Percentiles rank a stretch among this genome's conserved stretches.
Evolutionary conservation across 2,888 invertebrate species (phyloP).

Genomic region (Emesis furor): DNA sequence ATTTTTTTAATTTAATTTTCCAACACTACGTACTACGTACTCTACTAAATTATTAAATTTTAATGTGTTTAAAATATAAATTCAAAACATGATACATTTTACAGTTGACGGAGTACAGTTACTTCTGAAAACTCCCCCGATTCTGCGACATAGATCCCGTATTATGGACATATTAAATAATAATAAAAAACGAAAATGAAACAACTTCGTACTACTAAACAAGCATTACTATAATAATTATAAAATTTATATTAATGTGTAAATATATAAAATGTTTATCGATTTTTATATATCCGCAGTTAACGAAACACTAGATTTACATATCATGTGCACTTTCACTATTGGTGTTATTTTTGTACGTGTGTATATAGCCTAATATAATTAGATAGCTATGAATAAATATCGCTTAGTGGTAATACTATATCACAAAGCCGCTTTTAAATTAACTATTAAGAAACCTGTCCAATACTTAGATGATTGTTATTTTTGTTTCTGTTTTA

Average conservation of each 20-base stretch:
- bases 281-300: conserved; percentile 84
- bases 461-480: conserved; percentile 43
- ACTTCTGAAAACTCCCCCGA: too few species aligned
- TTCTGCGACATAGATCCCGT: neutral
- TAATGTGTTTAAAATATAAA: too few species aligned
- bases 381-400: conserved; percentile 77
- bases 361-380: conserved; percentile 76
- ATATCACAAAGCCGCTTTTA: conserved; percentile 25
- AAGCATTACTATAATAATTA: neutral
- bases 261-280: conserved; percentile 34
- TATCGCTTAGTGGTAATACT: conserved; percentile 19
- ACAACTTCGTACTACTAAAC: neutral
- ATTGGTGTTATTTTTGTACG: conserved; percentile 86
- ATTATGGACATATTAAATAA: neutral
- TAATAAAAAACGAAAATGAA: neutral
- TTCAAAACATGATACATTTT: too few species aligned
- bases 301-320: conserved; percentile 86
- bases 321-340: conserved; percentile 91
- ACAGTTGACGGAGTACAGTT: too few species aligned
- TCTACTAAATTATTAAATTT: too few species aligned
- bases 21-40: too few species aligned
- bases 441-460: conserved; percentile 20
- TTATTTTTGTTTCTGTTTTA: conserved; percentile 16
- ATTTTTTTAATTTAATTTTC: too few species aligned
- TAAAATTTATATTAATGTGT: neutral